phyloP scores from a whole-genome alignment of 2,113 vertebrate species.

The Cairina moschata region DNA sequence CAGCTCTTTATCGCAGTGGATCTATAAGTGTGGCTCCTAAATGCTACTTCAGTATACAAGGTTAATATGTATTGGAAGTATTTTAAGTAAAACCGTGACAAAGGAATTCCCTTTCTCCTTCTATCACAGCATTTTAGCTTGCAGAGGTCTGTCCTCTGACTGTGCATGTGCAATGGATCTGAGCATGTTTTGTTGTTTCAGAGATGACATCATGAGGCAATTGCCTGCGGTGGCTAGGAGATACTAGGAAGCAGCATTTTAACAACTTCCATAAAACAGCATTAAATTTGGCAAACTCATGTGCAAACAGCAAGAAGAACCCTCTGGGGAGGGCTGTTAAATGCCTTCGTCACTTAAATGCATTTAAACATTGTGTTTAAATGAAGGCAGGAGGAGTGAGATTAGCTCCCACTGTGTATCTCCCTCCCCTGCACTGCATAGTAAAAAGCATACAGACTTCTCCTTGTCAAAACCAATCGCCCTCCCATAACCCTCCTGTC shows the following conservation, averaged over 20 bases:
- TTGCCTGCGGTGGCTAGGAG: constrained; percentile 21
- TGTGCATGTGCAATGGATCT: neutral
- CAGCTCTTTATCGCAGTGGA: neutral
- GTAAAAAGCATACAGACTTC: constrained; percentile 38
- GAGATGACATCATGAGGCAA: neutral
- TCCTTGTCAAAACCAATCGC: constrained; percentile 67
- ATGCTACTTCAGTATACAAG: neutral
- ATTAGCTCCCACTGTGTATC: constrained; percentile 53
- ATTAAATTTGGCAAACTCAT: constrained; percentile 48
- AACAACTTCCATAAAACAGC: constrained; percentile 39
- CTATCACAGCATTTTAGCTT: neutral
- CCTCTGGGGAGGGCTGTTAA: constrained; percentile 61
- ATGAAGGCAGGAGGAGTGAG: constrained; percentile 49
- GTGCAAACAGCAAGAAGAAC: constrained; percentile 24
- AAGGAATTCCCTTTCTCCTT: neutral
- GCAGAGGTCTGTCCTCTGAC: neutral
- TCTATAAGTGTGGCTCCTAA: neutral
- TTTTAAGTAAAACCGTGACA: neutral
- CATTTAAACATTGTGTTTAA: constrained; percentile 61
- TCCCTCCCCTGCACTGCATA: constrained; percentile 17
- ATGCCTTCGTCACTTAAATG: constrained; percentile 54
- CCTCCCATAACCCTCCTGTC: constrained; percentile 65
- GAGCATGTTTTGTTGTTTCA: constrained; percentile 10
- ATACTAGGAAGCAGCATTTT: constrained; percentile 33
- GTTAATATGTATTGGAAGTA: neutral